A percentile compares a stretch with the other conserved stretches of the same genome.
Conservation (phyloP, 2,888 invertebrate genomes). For the Neria commutata region DNA sequence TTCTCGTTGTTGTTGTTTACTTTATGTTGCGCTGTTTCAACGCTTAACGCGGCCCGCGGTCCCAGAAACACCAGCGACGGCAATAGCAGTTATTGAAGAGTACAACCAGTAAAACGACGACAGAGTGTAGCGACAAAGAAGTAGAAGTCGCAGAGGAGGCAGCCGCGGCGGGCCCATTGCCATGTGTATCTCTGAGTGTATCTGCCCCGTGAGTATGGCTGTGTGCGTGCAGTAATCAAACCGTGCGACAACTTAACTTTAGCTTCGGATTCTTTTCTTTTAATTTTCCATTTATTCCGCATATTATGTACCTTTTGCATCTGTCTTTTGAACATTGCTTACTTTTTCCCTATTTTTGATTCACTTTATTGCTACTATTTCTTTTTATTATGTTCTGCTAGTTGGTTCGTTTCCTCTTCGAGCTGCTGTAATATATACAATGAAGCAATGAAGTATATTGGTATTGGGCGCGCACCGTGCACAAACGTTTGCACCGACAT, state of each 20-base stretch:
- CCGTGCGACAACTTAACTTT: conserved; percentile 5
- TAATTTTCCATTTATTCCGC: too few species aligned
- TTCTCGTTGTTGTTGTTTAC: conserved; percentile 8
- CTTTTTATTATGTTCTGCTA: not conserved
- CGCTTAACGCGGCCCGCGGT: conserved; percentile 13
- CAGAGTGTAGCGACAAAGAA: not conserved
- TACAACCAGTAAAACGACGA: not conserved
- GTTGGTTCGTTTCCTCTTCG: too few species aligned
- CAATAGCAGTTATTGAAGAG: conserved; percentile 11
- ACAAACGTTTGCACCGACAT: too few species aligned
- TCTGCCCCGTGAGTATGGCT: not conserved
- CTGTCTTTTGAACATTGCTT: conserved; percentile 5
- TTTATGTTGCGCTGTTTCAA: conserved; percentile 19
- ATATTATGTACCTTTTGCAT: too few species aligned
- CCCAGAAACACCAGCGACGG: too few species aligned
- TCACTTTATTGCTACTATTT: not conserved
- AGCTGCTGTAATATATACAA: not conserved
- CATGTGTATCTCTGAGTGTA: not conserved
- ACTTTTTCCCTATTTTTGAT: too few species aligned
- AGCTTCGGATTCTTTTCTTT: too few species aligned
- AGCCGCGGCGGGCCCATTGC: too few species aligned
- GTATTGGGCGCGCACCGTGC: too few species aligned
- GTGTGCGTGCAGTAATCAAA: conserved; percentile 2
- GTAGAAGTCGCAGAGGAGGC: too few species aligned
- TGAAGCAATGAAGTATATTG: too few species aligned